Evolutionary conservation across 2,888 invertebrate species (phyloP), one percentile per base, ranked within the genome.

Genomic region (Perdita meconis): DNA sequence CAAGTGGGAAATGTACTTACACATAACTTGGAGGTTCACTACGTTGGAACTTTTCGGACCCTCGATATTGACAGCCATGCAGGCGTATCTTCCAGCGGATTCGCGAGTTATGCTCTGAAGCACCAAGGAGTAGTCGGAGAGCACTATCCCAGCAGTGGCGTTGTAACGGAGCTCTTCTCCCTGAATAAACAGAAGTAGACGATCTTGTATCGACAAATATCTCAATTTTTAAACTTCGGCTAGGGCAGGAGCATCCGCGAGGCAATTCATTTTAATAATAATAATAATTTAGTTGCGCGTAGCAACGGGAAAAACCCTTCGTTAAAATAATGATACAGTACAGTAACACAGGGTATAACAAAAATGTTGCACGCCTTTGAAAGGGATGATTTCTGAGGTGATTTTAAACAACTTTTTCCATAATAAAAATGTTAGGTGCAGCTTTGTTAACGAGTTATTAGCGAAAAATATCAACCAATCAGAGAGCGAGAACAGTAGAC

Each of bases 21-120:
- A 93, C 92, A 93, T 93, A 68, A 93, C 92, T 77, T 92, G 90
- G 69, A 93, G 92, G 77, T 90, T 86, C 61, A 93, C 92, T 69
- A 90, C 85, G 84, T 93, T 93, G 78, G 93, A 93, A 79, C 90
- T 93, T 81, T 96, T 96, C 86, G 95, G 96, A 51, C 97, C 97
- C 92, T 97, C 97, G 61, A 95, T 94, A 92, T 97, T 98, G 68
- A 96, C 95, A 36, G 97, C 97, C 93, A 96, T 94, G 91, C 97
- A 97, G 72, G 96, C 96, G 93, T 97, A 98, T 92, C 96, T 96
- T n/a, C 97, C 97, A 47, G 97, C 96, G 59, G 96, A 96, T 75
- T 95, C 95, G 82, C 97, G 94, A 61, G 96, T 96, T 82, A 98
- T 97, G 87, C 96, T 96, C 92, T 97, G 97, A 80, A 97, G 95